Percentiles rank a stretch among this genome's conserved stretches.
These are phyloP conservation scores for Gymnocypris eckloni DNA, from an alignment of 2,797 vertebrate species.

Conservation along the genomic window DNA sequence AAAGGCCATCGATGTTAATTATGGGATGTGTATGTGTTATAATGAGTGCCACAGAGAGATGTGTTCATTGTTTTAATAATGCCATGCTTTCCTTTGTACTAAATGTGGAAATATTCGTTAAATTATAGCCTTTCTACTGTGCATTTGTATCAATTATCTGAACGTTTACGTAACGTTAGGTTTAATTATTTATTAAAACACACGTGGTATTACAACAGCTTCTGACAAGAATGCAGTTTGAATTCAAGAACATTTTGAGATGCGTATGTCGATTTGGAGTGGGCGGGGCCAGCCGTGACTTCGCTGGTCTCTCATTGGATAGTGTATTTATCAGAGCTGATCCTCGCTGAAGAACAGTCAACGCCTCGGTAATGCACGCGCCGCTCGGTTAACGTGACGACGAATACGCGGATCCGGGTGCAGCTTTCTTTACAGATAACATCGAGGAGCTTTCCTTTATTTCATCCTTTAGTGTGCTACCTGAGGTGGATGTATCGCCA, in stretches of 20 bases:
- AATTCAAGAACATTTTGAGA: background rate
- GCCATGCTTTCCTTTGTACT: background rate
- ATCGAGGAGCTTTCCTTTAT: constrained; percentile 15
- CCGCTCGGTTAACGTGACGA: background rate
- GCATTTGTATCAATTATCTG: background rate
- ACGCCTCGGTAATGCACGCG: background rate
- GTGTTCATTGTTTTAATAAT: background rate
- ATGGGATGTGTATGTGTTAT: background rate
- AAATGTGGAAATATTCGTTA: background rate
- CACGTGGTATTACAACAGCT: background rate
- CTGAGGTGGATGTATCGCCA: constrained; percentile 67
- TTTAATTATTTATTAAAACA: background rate
- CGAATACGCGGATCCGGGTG: too few species aligned
- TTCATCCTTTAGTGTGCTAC: constrained; percentile 13
- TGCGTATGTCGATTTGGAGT: background rate
- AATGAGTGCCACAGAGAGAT: background rate
- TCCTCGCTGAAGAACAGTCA: background rate
- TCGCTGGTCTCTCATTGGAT: background rate
- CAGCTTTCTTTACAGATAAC: background rate
- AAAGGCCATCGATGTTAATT: background rate
- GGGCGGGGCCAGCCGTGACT: background rate
- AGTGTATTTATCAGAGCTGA: background rate
- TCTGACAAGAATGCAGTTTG: background rate
- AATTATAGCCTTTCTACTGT: background rate
- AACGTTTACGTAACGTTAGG: background rate